Evolutionary conservation across 2,797 vertebrate species (phyloP).

Genomic region (Crax fasciolata): DNA sequence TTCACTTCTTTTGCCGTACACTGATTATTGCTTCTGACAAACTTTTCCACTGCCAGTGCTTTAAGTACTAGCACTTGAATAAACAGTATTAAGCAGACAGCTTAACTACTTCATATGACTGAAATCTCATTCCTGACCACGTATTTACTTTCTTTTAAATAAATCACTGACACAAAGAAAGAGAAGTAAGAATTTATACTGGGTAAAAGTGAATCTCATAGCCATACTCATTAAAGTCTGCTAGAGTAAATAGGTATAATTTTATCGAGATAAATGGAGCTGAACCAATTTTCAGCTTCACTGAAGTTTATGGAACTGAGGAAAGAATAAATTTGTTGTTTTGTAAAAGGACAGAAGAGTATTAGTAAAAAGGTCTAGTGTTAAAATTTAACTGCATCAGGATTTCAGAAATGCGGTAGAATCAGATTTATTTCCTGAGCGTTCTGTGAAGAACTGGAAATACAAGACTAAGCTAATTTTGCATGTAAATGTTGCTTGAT

Average conservation of each 20-base stretch:
- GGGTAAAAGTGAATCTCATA: background rate
- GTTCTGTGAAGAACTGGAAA: conserved; percentile 5
- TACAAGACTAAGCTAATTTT: conserved; percentile 13
- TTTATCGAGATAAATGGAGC: conserved; percentile 48
- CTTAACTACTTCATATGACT: background rate
- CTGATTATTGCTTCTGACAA: background rate
- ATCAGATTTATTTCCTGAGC: background rate
- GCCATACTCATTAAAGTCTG: background rate
- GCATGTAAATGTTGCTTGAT: background rate
- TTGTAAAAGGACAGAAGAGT: conserved; percentile 16
- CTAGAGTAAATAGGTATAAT: conserved; percentile 23
- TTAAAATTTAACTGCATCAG: background rate
- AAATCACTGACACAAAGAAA: background rate
- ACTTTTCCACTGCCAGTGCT: background rate
- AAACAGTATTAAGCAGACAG: background rate
- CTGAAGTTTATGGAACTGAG: conserved; percentile 15
- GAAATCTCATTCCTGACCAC: background rate
- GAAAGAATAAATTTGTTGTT: conserved; percentile 28
- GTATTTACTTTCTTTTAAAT: background rate
- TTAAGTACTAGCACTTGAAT: background rate
- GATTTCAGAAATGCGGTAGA: background rate
- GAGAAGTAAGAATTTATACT: background rate
- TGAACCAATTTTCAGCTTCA: conserved; percentile 62
- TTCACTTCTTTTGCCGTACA: background rate
- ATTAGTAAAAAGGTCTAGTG: background rate